Percentiles rank a stretch among this genome's conserved stretches.
Evolutionary conservation across 2,113 vertebrate genomes (phyloP).

Genomic region (Gymnarchus niloticus): DNA sequence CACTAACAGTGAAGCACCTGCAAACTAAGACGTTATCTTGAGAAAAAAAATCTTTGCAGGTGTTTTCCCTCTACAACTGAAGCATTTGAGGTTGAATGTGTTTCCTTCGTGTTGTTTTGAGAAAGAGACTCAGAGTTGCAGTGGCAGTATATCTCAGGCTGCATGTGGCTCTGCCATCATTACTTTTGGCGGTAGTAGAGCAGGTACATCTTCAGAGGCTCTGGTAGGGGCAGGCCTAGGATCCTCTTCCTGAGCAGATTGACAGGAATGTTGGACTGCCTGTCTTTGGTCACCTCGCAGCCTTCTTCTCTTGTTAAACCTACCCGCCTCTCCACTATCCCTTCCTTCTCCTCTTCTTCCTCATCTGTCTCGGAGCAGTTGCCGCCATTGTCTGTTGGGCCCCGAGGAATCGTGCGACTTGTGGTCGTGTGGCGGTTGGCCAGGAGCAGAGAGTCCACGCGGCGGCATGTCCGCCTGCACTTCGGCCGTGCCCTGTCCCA

Average conservation of each 20-base stretch:
- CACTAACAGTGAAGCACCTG: background rate
- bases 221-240: conserved; percentile 81
- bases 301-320: conserved; percentile 59
- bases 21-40: conserved; percentile 3
- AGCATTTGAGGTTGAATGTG: background rate
- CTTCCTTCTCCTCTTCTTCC: conserved; percentile 47
- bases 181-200: conserved; percentile 91
- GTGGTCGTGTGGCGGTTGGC: conserved; percentile 79
- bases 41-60: conserved; percentile 3
- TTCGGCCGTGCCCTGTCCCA: conserved; percentile 71
- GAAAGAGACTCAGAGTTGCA: background rate
- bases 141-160: background rate
- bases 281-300: conserved; percentile 46
- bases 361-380: conserved; percentile 63
- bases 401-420: conserved; percentile 65
- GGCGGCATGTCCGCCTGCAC: conserved; percentile 72
- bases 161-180: conserved; percentile 2
- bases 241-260: conserved; percentile 85
- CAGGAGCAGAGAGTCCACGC: conserved; percentile 82
- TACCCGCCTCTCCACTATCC: conserved; percentile 54
- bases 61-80: conserved; percentile 5
- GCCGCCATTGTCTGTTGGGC: conserved; percentile 63
- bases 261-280: conserved; percentile 68
- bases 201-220: conserved; percentile 89
- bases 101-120: conserved; percentile 1